Evolutionary conservation across 1,140 invertebrate genomes (phyloP).

Genomic region (Heliconius congener): DNA sequence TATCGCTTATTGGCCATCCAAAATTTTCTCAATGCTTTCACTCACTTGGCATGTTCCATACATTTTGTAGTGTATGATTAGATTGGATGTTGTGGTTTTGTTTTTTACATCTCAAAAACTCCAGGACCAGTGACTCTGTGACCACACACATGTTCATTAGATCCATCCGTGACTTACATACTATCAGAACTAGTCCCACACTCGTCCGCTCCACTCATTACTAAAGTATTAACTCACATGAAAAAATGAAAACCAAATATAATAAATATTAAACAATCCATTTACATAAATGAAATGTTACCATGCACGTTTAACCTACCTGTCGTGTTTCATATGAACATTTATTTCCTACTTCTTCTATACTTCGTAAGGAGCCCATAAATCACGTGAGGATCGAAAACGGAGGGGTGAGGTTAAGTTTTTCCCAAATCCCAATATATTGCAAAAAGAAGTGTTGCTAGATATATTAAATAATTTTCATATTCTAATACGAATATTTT

Average conservation of each 20-base stretch:
- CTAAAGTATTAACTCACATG: constrained; percentile 41
- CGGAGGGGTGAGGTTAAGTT: too few relatives aligned
- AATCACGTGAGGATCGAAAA: too few relatives aligned
- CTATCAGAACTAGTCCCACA: constrained; percentile 36
- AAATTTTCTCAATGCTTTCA: constrained; percentile 41
- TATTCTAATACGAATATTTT: too few relatives aligned
- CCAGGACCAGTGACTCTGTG: constrained; percentile 27
- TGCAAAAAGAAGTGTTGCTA: too few relatives aligned
- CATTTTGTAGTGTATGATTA: constrained; percentile 50
- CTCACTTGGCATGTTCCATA: constrained; percentile 51
- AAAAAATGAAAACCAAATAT: constrained; percentile 10
- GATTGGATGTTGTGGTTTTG: constrained; percentile 60
- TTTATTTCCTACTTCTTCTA: background rate
- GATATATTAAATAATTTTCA: too few relatives aligned
- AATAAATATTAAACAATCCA: background rate
- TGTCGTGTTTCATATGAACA: background rate
- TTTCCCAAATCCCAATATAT: too few relatives aligned
- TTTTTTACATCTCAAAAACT: constrained; percentile 27
- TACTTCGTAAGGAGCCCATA: background rate
- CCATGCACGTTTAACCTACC: background rate
- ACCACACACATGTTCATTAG: constrained; percentile 45
- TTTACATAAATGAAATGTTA: constrained; percentile 30
- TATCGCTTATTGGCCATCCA: constrained; percentile 58
- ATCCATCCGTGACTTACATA: constrained; percentile 56
- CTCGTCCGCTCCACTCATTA: constrained; percentile 50